Evolutionary conservation across 2,113 vertebrate genomes (phyloP).

Genomic region (Rhizomys pruinosus): DNA sequence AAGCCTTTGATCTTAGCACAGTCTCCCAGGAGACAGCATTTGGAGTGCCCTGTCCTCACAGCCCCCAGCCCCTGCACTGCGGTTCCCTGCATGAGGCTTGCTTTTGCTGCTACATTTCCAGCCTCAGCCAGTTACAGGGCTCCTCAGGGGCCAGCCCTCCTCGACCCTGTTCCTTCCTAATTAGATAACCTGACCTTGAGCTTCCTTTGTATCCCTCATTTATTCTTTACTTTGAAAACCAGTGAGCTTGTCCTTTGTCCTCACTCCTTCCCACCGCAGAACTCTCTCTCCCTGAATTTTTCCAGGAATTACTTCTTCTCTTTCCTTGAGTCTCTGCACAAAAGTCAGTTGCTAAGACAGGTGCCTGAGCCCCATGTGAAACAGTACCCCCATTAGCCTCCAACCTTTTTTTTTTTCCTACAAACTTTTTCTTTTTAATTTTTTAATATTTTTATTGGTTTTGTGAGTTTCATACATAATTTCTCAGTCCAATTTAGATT

Average conservation of each 20-base stretch:
- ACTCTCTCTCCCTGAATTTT: background rate
- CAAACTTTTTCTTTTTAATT: too few species aligned
- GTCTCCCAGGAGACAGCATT: background rate
- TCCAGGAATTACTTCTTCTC: background rate
- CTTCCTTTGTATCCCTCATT: background rate
- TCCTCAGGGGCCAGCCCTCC: background rate
- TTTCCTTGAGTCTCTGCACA: background rate
- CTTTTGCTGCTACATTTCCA: background rate
- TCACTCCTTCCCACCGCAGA: background rate
- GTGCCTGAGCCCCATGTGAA: background rate
- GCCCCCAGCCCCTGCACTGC: too few species aligned
- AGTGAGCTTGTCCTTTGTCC: background rate
- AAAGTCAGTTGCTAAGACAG: background rate
- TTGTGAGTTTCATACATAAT: too few species aligned
- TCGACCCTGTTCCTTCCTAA: background rate
- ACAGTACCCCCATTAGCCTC: background rate
- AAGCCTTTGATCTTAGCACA: background rate
- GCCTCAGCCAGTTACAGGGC: too few species aligned
- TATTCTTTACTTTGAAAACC: background rate
- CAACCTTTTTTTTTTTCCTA: background rate
- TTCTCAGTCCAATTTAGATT: too few species aligned
- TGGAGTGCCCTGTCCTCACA: background rate
- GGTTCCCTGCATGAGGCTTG: background rate
- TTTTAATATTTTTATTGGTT: too few species aligned
- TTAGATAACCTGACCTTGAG: background rate